These are phyloP conservation scores for Cabera pusaria DNA, from an alignment of 2,888 invertebrate species.

Conservation along the genomic window DNA sequence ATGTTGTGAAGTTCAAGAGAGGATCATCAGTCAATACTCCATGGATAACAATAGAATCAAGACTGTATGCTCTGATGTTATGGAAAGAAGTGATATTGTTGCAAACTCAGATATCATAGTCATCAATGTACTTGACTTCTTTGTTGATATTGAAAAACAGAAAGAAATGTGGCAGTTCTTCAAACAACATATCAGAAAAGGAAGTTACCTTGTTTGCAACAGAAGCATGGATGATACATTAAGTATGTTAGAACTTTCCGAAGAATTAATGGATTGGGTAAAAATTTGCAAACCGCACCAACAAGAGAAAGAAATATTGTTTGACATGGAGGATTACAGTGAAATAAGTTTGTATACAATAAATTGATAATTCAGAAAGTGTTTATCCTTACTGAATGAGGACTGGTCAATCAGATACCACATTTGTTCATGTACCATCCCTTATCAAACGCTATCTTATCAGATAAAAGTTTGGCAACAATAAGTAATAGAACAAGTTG, in stretches of 20 bases:
- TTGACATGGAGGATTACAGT: slow-evolving; percentile 64
- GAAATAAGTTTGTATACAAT: slow-evolving; percentile 69
- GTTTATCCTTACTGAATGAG: too few relatives aligned
- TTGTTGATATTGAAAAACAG: slow-evolving; percentile 83
- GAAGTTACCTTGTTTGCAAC: slow-evolving; percentile 82
- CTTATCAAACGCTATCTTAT: too few relatives aligned
- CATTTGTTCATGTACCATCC: too few relatives aligned
- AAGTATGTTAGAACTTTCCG: slow-evolving; percentile 67
- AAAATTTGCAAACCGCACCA: slow-evolving; percentile 65
- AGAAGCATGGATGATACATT: slow-evolving; percentile 83
- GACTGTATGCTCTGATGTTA: slow-evolving; percentile 83
- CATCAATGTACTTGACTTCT: slow-evolving; percentile 88
- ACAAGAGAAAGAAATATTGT: slow-evolving; percentile 70
- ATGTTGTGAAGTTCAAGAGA: slow-evolving; percentile 84
- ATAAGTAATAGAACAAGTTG: too few relatives aligned
- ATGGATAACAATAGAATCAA: slow-evolving; percentile 76
- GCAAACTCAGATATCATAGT: slow-evolving; percentile 84
- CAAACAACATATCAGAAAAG: slow-evolving; percentile 76
- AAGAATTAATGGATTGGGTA: slow-evolving; percentile 76
- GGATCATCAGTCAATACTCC: slow-evolving; percentile 78
- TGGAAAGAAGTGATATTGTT: slow-evolving; percentile 79
- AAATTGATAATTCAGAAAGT: too few relatives aligned
- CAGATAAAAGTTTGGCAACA: too few relatives aligned
- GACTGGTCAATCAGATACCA: too few relatives aligned
- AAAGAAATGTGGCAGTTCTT: slow-evolving; percentile 85